Percentiles rank a stretch among this genome's conserved stretches.
Conservation (phyloP, 2,113 vertebrate species). For the Boulengeromyrus knoepffleri region DNA sequence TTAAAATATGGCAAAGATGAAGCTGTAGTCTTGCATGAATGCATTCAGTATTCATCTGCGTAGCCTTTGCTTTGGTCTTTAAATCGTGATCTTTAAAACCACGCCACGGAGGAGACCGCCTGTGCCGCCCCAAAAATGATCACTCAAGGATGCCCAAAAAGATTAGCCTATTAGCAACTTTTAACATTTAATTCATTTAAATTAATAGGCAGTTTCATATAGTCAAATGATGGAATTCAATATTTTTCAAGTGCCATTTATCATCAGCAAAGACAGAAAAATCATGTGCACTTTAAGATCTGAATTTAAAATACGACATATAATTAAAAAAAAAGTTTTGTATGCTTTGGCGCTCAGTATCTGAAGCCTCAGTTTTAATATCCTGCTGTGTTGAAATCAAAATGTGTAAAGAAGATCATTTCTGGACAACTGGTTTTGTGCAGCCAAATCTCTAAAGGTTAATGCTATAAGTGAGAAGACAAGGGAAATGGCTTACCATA, state of each 20-base stretch:
- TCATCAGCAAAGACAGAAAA: not conserved
- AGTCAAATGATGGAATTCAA: not conserved
- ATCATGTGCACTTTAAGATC: not conserved
- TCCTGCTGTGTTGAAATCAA: not conserved
- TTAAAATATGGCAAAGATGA: not conserved
- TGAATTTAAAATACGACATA: not conserved
- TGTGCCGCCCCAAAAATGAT: not conserved
- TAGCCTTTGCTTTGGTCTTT: not conserved
- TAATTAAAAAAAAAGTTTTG: not conserved
- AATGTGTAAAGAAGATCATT: not conserved
- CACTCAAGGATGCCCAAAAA: not conserved
- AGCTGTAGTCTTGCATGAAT: not conserved
- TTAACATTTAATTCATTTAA: not conserved
- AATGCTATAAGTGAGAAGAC: not conserved
- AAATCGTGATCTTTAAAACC: not conserved
- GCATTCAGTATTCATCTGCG: not conserved
- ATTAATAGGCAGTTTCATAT: not conserved
- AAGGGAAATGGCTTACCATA: slow-evolving; percentile 47
- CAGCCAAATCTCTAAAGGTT: not conserved
- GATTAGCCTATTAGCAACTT: not conserved
- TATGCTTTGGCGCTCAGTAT: not conserved
- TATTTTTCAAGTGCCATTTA: not conserved
- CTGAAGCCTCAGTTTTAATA: not conserved
- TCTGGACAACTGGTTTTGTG: not conserved
- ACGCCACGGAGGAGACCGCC: not conserved